Evolutionary conservation across 2,888 invertebrate genomes (phyloP).

Genomic region (Temnothorax ravouxi): DNA sequence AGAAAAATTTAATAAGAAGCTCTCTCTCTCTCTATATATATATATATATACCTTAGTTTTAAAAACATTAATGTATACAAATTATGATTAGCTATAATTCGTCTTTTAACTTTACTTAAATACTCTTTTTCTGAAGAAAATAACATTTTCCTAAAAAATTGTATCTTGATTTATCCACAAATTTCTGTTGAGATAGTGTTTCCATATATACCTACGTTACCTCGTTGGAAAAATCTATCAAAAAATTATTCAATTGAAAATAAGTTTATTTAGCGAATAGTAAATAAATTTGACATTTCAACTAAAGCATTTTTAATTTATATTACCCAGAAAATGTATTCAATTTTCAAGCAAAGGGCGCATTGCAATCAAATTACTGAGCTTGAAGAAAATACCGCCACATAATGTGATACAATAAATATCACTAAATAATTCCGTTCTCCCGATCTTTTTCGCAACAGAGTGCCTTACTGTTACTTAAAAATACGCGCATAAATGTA

Average conservation of each 20-base stretch:
- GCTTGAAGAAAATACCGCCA: neutral
- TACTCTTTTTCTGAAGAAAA: neutral
- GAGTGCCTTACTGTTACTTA: neutral
- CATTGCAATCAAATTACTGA: constrained; percentile 35
- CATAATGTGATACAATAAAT: constrained; percentile 10
- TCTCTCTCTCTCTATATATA: too few relatives aligned
- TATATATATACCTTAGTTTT: neutral
- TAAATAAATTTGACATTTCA: constrained; percentile 46
- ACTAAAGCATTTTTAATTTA: constrained; percentile 33
- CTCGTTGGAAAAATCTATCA: constrained; percentile 14
- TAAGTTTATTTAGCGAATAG: constrained; percentile 28
- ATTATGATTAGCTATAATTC: neutral
- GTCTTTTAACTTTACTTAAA: neutral
- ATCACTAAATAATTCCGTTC: constrained; percentile 4
- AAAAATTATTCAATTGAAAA: constrained; percentile 38
- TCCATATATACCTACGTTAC: neutral
- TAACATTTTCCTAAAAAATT: neutral
- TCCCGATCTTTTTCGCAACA: neutral
- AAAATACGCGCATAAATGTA: neutral
- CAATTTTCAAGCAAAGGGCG: neutral
- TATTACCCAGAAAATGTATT: constrained; percentile 25
- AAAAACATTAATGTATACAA: neutral
- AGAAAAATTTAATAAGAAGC: neutral
- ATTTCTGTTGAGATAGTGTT: neutral
- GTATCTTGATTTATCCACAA: neutral